Conservation (phyloP, 2,888 invertebrate genomes). For the Caenorhabditis sulstoni region DNA sequence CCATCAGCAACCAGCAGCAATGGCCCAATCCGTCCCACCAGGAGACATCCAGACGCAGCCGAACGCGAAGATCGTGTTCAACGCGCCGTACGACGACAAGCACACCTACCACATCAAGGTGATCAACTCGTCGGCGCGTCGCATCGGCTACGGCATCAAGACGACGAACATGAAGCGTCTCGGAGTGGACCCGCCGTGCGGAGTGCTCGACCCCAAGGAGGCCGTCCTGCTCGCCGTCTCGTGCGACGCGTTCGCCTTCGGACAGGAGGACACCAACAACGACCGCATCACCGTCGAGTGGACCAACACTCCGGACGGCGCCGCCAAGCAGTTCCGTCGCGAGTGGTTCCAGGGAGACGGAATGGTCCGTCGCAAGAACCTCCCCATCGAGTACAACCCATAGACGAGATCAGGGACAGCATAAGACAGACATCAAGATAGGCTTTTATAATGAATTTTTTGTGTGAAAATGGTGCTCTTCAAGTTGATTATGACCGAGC, state of each 20-base stretch:
- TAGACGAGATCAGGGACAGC: not conserved
- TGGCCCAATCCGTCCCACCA: constrained; percentile 70
- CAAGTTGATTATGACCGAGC: constrained; percentile 2
- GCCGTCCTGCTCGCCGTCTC: constrained; percentile 73
- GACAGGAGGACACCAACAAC: constrained; percentile 72
- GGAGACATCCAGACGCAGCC: constrained; percentile 71
- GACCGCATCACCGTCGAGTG: constrained; percentile 74
- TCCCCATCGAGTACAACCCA: constrained; percentile 63
- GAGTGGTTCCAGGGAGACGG: constrained; percentile 75
- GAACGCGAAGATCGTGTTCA: constrained; percentile 71
- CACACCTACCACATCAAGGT: constrained; percentile 69
- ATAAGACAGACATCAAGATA: too few species aligned
- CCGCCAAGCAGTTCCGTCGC: constrained; percentile 72
- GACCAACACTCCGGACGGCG: constrained; percentile 72
- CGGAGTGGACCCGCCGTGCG: constrained; percentile 73
- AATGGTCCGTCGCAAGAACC: constrained; percentile 72
- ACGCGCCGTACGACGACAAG: constrained; percentile 74
- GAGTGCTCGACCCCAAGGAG: constrained; percentile 78
- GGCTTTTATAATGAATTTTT: too few species aligned
- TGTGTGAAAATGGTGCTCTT: too few species aligned
- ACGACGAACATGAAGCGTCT: constrained; percentile 77
- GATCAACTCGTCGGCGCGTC: constrained; percentile 60
- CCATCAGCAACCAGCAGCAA: not conserved
- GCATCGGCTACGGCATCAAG: constrained; percentile 77
- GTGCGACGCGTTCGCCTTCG: constrained; percentile 75